Conservation (phyloP, 2,797 vertebrate species). For the Dendrocincla tyrannina region DNA sequence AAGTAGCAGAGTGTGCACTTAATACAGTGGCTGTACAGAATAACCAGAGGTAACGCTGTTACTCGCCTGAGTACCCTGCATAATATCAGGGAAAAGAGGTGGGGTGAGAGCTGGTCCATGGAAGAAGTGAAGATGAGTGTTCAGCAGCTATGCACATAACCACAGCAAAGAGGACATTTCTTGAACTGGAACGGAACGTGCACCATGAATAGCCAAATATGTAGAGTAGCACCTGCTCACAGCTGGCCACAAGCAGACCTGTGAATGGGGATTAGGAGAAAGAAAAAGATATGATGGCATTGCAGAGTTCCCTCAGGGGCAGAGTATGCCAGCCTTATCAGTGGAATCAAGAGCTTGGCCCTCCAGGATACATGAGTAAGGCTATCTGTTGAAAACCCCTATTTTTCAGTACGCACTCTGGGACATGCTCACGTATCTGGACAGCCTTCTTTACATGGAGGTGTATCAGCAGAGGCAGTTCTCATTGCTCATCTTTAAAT, state of each 20-base stretch:
- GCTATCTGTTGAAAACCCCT: background rate
- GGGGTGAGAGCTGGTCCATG: background rate
- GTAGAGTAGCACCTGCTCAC: background rate
- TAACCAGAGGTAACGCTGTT: background rate
- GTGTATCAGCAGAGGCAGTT: background rate
- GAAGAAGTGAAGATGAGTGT: background rate
- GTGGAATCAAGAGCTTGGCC: background rate
- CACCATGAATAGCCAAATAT: background rate
- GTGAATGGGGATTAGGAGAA: background rate
- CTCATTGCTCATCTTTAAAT: background rate
- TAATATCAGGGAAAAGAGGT: background rate
- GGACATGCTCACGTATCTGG: fast-evolving
- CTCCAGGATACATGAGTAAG: background rate
- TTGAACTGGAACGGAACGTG: background rate
- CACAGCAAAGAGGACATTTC: background rate
- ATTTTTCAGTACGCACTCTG: background rate
- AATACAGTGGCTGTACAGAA: background rate
- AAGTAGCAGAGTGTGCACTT: background rate
- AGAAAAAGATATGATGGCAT: background rate
- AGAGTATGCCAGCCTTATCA: background rate
- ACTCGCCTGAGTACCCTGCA: background rate
- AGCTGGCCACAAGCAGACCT: background rate
- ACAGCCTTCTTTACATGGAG: background rate
- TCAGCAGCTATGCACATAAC: background rate
- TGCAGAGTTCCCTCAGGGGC: background rate